These are phyloP conservation scores for Cyphomyrus plagiostoma DNA, from an alignment of 2,113 vertebrate species.

Conservation along the genomic window DNA sequence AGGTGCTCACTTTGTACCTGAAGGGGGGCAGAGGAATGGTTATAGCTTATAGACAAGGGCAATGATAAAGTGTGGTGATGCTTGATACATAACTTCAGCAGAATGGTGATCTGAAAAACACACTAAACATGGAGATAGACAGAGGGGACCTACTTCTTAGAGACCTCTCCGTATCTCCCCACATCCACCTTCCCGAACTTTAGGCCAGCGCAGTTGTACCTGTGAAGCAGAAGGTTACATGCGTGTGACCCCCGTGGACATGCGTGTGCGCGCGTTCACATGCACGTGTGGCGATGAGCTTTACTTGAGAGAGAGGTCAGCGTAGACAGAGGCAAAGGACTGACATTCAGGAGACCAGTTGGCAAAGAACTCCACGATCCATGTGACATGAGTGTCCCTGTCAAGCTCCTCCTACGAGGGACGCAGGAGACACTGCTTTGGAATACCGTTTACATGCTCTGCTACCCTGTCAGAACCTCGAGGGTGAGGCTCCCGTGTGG, in stretches of 20 bases:
- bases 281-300: conserved; percentile 23
- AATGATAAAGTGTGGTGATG: background rate
- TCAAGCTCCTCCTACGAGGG: conserved; percentile 79
- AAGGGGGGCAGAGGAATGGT: background rate
- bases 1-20: conserved; percentile 87
- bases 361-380: conserved; percentile 91
- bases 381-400: conserved; percentile 75
- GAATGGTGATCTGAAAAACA: background rate
- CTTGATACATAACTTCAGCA: background rate
- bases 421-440: background rate
- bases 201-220: conserved; percentile 83
- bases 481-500: background rate
- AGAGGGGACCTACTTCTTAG: conserved; percentile 66
- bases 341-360: conserved; percentile 96
- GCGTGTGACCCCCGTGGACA: background rate
- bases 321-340: conserved; percentile 87
- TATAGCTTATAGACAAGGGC: background rate
- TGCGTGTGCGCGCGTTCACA: background rate
- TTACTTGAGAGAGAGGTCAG: conserved; percentile 90
- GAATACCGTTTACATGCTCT: background rate
- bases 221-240: conserved; percentile 34
- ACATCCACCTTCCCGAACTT: conserved; percentile 93
- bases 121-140: background rate
- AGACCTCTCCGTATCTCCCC: conserved; percentile 82
- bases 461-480: background rate